Evolutionary conservation across 1,140 invertebrate species (phyloP), one percentile per base, ranked within the genome.

Genomic region (Drosophila micromelanica): DNA sequence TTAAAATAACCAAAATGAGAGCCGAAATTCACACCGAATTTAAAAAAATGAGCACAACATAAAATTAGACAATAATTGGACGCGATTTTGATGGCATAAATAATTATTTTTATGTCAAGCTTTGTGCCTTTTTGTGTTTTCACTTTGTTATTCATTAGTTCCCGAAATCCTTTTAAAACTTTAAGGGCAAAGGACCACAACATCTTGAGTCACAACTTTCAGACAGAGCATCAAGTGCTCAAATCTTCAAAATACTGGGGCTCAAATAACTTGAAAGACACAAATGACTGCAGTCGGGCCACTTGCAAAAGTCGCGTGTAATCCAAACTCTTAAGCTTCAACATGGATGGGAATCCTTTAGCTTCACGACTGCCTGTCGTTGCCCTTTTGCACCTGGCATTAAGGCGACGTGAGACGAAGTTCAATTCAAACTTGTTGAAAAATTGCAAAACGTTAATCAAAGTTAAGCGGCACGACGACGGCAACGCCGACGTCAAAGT

Each of bases 381-480:
- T 35, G n/a, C 57, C 54, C n/a, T 13, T 37, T 20, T 42, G 49
- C 49, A 63, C 49, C 35, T 68, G 49, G 35, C 30, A 48, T 30
- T 59, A 20, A 20, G 27, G 57, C 65, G 57, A 64, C 61, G 72
- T 75, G 73, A 57, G 52, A 61, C 54, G 64, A 84, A 84, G 84
- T 80, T 89, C 59, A 73, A 76, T 62, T 51, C 70, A 80, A 89
- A 89, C 76, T 89, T 89, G 84, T 90, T 89, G 84, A 89, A 90
- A 89, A 89, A 89, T 89, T 78, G 79, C 73, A 74, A 79, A 80
- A 89, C 85, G 84, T 89, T 89, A 89, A 89, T 89, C 84, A 89
- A 90, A 89, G 85, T 89, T 89, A 89, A 89, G 85, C 84, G 79
- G 64, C 68, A 67, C 71, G 56, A 71, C 81, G 79, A 56, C 42